These are phyloP conservation scores for Masticophis lateralis DNA, from an alignment of 2,797 vertebrate species.

Conservation along the genomic window DNA sequence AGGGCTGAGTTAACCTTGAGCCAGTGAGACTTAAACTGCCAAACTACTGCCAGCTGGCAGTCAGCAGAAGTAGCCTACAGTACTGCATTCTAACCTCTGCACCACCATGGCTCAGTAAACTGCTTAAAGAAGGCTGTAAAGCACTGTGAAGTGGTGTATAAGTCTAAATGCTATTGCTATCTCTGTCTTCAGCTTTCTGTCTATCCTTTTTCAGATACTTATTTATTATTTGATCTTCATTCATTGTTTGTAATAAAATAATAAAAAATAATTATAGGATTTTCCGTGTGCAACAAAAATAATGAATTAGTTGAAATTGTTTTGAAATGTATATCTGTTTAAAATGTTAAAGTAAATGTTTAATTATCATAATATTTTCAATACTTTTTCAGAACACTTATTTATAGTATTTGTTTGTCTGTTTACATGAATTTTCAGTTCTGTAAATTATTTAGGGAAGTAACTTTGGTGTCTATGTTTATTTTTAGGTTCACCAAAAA, in stretches of 20 bases:
- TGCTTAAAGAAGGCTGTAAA: neutral
- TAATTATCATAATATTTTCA: neutral
- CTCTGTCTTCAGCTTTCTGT: neutral
- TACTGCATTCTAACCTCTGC: too few species aligned
- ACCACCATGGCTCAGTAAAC: neutral
- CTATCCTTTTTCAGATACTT: neutral
- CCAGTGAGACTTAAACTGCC: too few species aligned
- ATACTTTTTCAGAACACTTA: neutral
- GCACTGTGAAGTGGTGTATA: neutral
- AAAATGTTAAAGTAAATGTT: neutral
- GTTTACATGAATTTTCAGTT: neutral
- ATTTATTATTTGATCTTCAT: neutral
- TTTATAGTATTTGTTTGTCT: neutral
- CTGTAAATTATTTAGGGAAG: neutral
- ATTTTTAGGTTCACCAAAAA: constrained; percentile 80
- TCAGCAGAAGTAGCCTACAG: too few species aligned
- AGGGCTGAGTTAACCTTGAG: too few species aligned
- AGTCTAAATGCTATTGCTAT: neutral
- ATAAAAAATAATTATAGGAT: neutral
- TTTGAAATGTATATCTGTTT: neutral
- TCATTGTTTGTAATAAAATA: neutral
- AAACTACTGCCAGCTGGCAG: too few species aligned
- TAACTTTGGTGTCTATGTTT: constrained; percentile 44
- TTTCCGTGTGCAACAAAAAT: neutral
- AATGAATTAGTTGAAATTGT: neutral